A percentile compares a stretch with the other conserved stretches of the same genome.
phyloP scores from a whole-genome alignment of 1,140 invertebrate genomes.

The Gryllus bimaculatus region DNA sequence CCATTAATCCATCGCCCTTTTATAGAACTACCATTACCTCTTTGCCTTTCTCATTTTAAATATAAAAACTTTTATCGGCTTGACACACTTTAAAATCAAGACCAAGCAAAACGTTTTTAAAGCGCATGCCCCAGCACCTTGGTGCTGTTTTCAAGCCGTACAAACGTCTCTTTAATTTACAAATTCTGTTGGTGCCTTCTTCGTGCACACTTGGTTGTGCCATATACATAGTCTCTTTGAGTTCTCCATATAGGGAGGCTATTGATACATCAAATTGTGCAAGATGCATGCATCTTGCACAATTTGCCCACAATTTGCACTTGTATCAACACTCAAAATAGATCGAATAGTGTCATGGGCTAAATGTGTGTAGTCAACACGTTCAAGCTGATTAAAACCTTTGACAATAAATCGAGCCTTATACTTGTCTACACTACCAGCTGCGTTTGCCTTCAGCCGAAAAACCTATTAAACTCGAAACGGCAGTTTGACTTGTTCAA shows the following conservation, averaged over 20 bases:
- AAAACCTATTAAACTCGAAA: constrained; percentile 14
- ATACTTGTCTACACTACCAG: constrained; percentile 14
- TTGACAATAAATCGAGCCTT: constrained; percentile 26
- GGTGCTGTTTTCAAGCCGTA: constrained; percentile 28
- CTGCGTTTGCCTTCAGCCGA: constrained; percentile 12
- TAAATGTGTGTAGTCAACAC: constrained; percentile 19
- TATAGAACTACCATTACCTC: constrained; percentile 7
- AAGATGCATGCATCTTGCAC: constrained; percentile 32
- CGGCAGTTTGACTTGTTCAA: no score
- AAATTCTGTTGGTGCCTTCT: constrained; percentile 25
- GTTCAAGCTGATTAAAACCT: constrained; percentile 21
- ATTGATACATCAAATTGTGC: constrained; percentile 37
- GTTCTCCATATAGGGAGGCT: no score
- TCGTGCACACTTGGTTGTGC: constrained; percentile 30
- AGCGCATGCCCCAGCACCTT: background rate
- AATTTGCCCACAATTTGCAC: constrained; percentile 23
- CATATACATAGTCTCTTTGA: constrained; percentile 37
- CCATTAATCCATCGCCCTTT: background rate
- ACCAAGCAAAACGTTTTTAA: background rate
- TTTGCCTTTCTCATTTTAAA: background rate
- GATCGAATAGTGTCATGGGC: constrained; percentile 16
- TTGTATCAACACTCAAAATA: constrained; percentile 24
- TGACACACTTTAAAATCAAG: constrained; percentile 8
- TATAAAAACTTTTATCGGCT: background rate
- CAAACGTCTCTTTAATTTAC: constrained; percentile 29